These are phyloP conservation scores for Drosophila kambysellisi DNA, from an alignment of 2,888 invertebrate species.

Conservation along the genomic window DNA sequence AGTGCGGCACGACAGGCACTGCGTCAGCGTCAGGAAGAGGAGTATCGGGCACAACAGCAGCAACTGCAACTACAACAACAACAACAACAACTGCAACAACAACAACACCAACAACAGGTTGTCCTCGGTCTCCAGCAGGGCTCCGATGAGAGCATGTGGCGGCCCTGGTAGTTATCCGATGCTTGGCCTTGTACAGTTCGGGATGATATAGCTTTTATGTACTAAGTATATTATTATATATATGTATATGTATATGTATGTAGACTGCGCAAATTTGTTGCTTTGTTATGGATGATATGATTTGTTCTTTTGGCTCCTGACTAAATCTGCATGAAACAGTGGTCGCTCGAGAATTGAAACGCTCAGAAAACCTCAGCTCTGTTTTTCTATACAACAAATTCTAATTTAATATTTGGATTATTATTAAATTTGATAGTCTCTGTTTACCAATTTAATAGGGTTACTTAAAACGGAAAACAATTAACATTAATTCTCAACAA, in stretches of 20 bases:
- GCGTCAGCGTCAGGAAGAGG: slow-evolving; percentile 71
- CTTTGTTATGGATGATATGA: slow-evolving; percentile 51
- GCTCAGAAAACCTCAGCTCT: background rate
- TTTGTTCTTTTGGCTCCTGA: slow-evolving; percentile 31
- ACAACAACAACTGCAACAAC: slow-evolving; percentile 10
- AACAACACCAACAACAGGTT: slow-evolving; percentile 21
- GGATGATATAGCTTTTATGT: slow-evolving; percentile 65
- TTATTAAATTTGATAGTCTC: background rate
- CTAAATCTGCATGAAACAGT: slow-evolving; percentile 11
- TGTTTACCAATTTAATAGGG: background rate
- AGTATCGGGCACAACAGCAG: slow-evolving; percentile 60
- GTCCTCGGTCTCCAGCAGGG: slow-evolving; percentile 60
- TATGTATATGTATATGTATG: slow-evolving; percentile 53
- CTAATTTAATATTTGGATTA: background rate
- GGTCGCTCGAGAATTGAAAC: slow-evolving; percentile 1
- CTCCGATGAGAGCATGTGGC: slow-evolving; percentile 86
- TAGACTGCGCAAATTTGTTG: slow-evolving; percentile 69
- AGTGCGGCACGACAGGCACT: slow-evolving; percentile 69
- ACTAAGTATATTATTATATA: slow-evolving; percentile 51
- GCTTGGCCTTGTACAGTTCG: slow-evolving; percentile 54
- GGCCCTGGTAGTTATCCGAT: slow-evolving; percentile 85
- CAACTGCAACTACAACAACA: slow-evolving; percentile 30
- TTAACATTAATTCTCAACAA: background rate
- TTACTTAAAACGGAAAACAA: background rate
- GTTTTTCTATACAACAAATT: background rate